Evolutionary conservation across 1,140 invertebrate genomes (phyloP).

Genomic region (Oscheius sp.): DNA sequence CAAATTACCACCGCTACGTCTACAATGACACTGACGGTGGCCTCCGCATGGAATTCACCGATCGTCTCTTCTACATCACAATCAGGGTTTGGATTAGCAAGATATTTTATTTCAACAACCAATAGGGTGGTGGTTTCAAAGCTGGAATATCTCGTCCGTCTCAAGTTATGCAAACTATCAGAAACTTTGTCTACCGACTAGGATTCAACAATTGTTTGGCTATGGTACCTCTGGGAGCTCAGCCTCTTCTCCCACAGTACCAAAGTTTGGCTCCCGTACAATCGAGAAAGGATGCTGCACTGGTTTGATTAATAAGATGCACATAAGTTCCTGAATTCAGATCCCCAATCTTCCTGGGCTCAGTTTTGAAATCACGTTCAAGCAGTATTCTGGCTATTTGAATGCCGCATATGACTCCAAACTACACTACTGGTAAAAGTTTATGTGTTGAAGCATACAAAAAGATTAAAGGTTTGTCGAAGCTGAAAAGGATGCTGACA

Average conservation of each 20-base stretch:
- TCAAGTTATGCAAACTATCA: slow-evolving; percentile 62
- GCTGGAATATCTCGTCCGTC: slow-evolving; percentile 65
- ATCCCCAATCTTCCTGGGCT: slow-evolving; percentile 40
- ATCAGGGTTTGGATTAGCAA: slow-evolving; percentile 7
- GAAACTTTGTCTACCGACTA: slow-evolving; percentile 43
- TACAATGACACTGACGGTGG: slow-evolving; percentile 16
- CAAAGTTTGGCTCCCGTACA: background rate
- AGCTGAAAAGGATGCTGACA: slow-evolving; percentile 60
- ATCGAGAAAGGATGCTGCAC: background rate
- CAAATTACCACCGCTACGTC: slow-evolving; percentile 5
- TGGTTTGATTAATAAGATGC: background rate
- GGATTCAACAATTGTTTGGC: slow-evolving; percentile 26
- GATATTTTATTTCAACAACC: background rate
- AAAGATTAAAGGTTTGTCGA: slow-evolving; percentile 60
- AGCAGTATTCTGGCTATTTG: slow-evolving; percentile 48
- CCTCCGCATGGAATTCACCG: background rate
- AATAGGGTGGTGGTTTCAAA: slow-evolving; percentile 66
- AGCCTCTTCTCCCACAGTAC: slow-evolving; percentile 14
- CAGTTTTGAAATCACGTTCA: slow-evolving; percentile 36
- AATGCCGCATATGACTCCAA: slow-evolving; percentile 28
- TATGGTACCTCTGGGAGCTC: slow-evolving; percentile 8
- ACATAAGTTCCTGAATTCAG: too few species aligned
- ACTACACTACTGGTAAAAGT: slow-evolving; percentile 60
- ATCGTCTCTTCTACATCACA: background rate
- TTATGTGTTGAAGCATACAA: background rate